phyloP scores from a whole-genome alignment of 1,140 invertebrate species.

The Hyles euphorbiae region DNA sequence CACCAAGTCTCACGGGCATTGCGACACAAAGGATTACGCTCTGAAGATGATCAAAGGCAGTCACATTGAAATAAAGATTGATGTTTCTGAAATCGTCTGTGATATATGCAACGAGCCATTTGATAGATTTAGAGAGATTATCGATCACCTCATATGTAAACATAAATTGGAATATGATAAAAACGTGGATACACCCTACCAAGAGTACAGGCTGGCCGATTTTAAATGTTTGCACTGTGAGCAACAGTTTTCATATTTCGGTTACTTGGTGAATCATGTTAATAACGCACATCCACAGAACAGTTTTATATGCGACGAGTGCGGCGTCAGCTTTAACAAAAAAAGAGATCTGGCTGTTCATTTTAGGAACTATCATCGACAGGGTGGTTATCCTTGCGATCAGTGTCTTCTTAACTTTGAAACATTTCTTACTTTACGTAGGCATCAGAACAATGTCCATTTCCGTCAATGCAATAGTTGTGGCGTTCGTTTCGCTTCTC shows the following conservation, averaged over 20 bases:
- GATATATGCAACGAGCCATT: conserved; percentile 52
- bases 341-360: conserved; percentile 45
- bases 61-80: conserved; percentile 51
- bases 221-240: conserved; percentile 44
- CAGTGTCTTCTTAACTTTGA: conserved; percentile 40
- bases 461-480: conserved; percentile 45
- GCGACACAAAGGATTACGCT: conserved; percentile 40
- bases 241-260: conserved; percentile 44
- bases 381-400: conserved; percentile 46
- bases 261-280: conserved; percentile 47
- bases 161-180: conserved; percentile 54
- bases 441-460: conserved; percentile 47
- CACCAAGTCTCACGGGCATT: conserved; percentile 46
- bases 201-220: conserved; percentile 46
- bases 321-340: conserved; percentile 48
- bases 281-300: conserved; percentile 49
- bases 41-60: conserved; percentile 47
- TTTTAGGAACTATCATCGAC: conserved; percentile 40
- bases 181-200: conserved; percentile 34
- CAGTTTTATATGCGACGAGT: conserved; percentile 51
- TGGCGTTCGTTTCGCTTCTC: conserved; percentile 28
- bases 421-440: conserved; percentile 23
- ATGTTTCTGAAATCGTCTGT: conserved; percentile 51
- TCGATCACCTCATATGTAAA: conserved; percentile 51
- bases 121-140: conserved; percentile 34